Conservation (phyloP, 2,888 invertebrate genomes). For the Perizoma affinitatum region DNA sequence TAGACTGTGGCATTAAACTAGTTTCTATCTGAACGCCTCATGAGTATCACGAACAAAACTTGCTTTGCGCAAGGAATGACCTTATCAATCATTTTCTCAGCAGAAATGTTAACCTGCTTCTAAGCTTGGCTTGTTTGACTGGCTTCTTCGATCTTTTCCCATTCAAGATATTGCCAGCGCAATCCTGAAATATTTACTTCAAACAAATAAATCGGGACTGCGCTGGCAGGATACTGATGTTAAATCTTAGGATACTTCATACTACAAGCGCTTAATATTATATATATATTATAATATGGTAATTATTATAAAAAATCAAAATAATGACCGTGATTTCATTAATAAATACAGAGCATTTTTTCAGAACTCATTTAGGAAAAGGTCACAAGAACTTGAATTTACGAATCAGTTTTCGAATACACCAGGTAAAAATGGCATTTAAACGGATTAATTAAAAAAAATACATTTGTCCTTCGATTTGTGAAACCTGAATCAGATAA, state of each 20-base stretch:
- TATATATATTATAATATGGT: too few species aligned
- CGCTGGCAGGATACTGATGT: background rate
- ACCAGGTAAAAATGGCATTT: constrained; percentile 19
- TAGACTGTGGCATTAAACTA: background rate
- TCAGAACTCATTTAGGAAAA: background rate
- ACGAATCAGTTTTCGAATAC: constrained; percentile 5
- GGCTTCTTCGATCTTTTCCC: background rate
- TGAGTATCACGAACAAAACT: constrained; percentile 8
- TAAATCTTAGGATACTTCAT: too few species aligned
- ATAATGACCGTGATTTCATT: too few species aligned
- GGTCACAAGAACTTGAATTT: too few species aligned
- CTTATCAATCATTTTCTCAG: constrained; percentile 8
- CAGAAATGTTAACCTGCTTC: constrained; percentile 11
- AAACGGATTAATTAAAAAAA: constrained; percentile 24
- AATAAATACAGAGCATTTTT: background rate
- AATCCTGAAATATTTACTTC: background rate
- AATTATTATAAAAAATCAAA: too few species aligned
- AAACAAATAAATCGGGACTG: too few species aligned
- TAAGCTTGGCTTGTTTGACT: constrained; percentile 5
- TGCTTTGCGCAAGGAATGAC: constrained; percentile 4
- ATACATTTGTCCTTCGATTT: constrained; percentile 30
- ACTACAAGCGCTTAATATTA: too few species aligned
- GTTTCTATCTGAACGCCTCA: constrained; percentile 4
- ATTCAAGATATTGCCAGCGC: background rate
- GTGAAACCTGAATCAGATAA: constrained; percentile 34